Percentiles rank a stretch among this genome's conserved stretches.
phyloP scores from a whole-genome alignment of 1,140 invertebrate genomes.

The Augochlora pura region DNA sequence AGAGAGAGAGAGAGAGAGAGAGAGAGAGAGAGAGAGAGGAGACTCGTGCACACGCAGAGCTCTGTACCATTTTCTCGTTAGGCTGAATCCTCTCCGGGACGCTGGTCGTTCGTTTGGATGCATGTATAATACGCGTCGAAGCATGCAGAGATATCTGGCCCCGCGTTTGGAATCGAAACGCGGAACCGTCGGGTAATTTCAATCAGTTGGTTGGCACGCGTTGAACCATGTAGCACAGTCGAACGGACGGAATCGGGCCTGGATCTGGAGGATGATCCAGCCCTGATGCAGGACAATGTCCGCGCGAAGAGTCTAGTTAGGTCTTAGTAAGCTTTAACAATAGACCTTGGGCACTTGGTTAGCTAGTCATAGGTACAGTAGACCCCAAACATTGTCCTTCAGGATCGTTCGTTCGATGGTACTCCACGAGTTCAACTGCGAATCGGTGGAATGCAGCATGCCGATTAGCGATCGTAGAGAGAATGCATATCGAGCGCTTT shows the following conservation, averaged over 20 bases:
- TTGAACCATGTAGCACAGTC: not conserved
- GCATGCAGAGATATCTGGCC: slow-evolving; percentile 2
- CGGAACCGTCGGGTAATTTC: not conserved
- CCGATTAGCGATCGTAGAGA: slow-evolving; percentile 61
- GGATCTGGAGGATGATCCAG: not conserved
- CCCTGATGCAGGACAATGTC: not conserved
- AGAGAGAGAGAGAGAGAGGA: not conserved
- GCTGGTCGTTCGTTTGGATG: slow-evolving; percentile 23
- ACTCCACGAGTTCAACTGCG: not conserved
- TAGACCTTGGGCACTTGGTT: too few species aligned
- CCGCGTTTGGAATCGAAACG: not conserved
- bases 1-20: not conserved
- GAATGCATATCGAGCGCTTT: slow-evolving; percentile 51
- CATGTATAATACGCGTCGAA: slow-evolving; percentile 23
- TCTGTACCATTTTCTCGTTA: not conserved
- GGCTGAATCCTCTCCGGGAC: slow-evolving; percentile 8
- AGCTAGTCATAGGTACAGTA: not conserved
- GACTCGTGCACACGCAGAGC: not conserved
- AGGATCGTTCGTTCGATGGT: not conserved
- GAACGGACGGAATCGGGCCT: not conserved
- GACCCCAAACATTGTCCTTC: not conserved
- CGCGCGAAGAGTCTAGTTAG: too few species aligned
- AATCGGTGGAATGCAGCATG: slow-evolving; percentile 61
- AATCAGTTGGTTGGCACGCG: not conserved
- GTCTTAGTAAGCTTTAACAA: too few species aligned